These are phyloP conservation scores for Scaptodrosophila lebanonensis DNA, from an alignment of 1,140 invertebrate species.

Conservation along the genomic window DNA sequence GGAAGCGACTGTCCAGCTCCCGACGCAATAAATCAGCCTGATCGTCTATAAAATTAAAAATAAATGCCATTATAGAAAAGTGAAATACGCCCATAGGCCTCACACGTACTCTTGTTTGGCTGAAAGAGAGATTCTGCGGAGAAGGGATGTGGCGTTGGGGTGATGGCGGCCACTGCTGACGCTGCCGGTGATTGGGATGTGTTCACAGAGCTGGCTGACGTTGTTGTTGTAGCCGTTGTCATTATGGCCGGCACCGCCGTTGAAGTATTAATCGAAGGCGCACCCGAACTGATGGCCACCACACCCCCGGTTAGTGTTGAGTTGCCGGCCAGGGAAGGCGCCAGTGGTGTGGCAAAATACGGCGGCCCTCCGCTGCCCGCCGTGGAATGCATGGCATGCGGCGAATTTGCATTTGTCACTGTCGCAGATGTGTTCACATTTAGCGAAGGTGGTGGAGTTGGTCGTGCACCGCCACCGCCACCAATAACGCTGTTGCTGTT, in stretches of 20 bases:
- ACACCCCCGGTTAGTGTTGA: too few relatives aligned
- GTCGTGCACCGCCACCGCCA: constrained; percentile 83
- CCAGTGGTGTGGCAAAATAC: constrained; percentile 52
- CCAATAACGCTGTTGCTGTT: too few relatives aligned
- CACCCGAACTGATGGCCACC: too few relatives aligned
- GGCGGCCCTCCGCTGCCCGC: constrained; percentile 34
- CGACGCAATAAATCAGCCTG: constrained; percentile 91
- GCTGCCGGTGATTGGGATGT: constrained; percentile 23
- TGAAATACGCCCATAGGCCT: background rate
- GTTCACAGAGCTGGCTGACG: constrained; percentile 30
- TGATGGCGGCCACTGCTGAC: constrained; percentile 77
- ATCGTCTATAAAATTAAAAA: constrained; percentile 78
- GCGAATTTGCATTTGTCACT: constrained; percentile 51
- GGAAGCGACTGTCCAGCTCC: constrained; percentile 93
- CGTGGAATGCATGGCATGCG: constrained; percentile 43
- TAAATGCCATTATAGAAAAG: background rate
- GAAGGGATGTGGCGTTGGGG: constrained; percentile 83
- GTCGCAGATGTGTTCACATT: constrained; percentile 35
- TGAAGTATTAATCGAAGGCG: too few relatives aligned
- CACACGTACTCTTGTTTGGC: constrained; percentile 82
- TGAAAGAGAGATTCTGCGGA: constrained; percentile 92
- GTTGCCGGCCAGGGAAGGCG: too few relatives aligned
- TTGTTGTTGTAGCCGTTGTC: constrained; percentile 33
- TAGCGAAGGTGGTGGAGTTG: constrained; percentile 81
- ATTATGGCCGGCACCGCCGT: too few relatives aligned